These are phyloP conservation scores for Felis catus DNA, from an alignment of 2,113 vertebrate species.

Conservation along the genomic window F.catus_Fca126_mat1.0 CM031415.1:170970001-170970500, in stretches of 20 bases:
- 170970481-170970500: background rate
- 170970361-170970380: background rate
- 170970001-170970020: constrained; percentile 95
- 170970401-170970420: no score
- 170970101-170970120: fast-evolving
- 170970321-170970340: background rate
- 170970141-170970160: background rate
- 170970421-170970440: background rate
- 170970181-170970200: background rate
- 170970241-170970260: background rate
- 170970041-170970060: constrained; percentile 98
- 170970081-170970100: constrained; percentile 94
- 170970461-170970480: fast-evolving
- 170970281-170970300: background rate
- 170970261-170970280: fast-evolving
- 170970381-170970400: background rate
- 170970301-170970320: background rate
- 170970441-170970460: background rate
- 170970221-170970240: background rate
- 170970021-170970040: constrained; percentile 93
- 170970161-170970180: fast-evolving
- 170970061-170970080: constrained; percentile 97
- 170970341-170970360: background rate
- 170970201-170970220: background rate
- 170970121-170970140: fast-evolving